phyloP scores from a whole-genome alignment of 2,797 vertebrate species.

The Sylvia borin region DNA sequence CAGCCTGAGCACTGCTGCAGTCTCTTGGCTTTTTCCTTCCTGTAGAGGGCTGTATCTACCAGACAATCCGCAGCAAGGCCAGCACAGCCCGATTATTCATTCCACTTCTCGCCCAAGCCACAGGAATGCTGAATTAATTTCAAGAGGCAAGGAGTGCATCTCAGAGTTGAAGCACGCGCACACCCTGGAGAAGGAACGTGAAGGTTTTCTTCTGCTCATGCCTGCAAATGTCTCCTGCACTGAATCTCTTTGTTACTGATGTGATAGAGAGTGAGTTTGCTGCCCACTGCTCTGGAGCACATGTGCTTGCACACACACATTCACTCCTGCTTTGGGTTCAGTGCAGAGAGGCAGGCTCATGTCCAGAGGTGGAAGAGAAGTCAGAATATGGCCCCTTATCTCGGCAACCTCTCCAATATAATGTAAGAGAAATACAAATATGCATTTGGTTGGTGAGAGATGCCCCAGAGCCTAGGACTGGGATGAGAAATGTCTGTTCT shows the following conservation, averaged over 20 bases:
- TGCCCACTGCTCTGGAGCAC: background rate
- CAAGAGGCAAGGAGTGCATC: slow-evolving; percentile 44
- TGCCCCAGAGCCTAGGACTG: background rate
- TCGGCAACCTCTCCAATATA: background rate
- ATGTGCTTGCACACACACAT: background rate
- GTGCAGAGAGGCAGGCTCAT: background rate
- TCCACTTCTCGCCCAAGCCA: background rate
- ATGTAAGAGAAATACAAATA: background rate
- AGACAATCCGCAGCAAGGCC: slow-evolving; percentile 29
- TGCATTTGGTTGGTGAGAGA: background rate
- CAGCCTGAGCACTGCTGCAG: background rate
- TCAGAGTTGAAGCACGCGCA: slow-evolving; percentile 17
- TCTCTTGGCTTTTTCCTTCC: background rate
- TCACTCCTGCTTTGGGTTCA: background rate
- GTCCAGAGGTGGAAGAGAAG: background rate
- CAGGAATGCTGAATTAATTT: slow-evolving; percentile 67
- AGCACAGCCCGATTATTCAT: background rate
- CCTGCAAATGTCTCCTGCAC: background rate
- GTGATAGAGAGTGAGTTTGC: background rate
- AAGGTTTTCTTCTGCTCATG: slow-evolving; percentile 32
- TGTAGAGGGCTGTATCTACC: slow-evolving; percentile 73
- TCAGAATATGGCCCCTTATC: background rate
- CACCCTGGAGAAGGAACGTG: slow-evolving; percentile 4
- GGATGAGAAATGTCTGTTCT: background rate
- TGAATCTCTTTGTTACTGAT: background rate